phyloP scores from a whole-genome alignment of 1,140 invertebrate species.

The Zaprionus inermis region DNA sequence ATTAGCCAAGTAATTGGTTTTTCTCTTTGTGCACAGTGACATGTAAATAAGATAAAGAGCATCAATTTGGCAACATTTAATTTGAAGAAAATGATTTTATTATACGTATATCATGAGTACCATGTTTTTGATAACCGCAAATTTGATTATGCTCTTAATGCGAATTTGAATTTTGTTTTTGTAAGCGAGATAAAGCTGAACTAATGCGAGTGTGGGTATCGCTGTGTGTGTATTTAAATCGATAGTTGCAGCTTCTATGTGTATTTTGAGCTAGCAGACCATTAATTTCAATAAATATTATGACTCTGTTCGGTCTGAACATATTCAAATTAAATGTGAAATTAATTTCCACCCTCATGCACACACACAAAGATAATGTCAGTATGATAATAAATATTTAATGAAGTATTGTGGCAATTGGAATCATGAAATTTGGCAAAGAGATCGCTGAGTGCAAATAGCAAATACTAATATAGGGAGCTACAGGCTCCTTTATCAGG shows the following conservation, averaged over 20 bases:
- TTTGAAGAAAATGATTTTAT: conserved; percentile 7
- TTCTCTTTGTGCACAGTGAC: conserved; percentile 3
- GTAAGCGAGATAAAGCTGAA: not conserved
- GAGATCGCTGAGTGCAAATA: conserved; percentile 10
- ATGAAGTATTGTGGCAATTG: not conserved
- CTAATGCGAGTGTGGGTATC: not conserved
- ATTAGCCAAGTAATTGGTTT: conserved; percentile 3
- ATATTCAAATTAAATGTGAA: conserved; percentile 22
- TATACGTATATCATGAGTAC: conserved; percentile 3
- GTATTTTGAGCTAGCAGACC: conserved; percentile 13
- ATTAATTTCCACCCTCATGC: conserved; percentile 5
- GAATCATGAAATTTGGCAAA: not conserved
- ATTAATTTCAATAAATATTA: conserved; percentile 39
- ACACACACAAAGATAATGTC: conserved; percentile 3
- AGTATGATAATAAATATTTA: conserved; percentile 29
- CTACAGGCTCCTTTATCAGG: not conserved
- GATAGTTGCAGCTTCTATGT: conserved; percentile 7
- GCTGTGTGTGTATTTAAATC: conserved; percentile 11
- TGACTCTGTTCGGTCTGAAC: conserved; percentile 5
- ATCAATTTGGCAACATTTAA: conserved; percentile 9
- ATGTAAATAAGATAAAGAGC: conserved; percentile 4
- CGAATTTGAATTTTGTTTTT: conserved; percentile 21
- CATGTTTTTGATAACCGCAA: conserved; percentile 16
- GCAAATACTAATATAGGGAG: conserved; percentile 22
- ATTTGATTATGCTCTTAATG: conserved; percentile 23